Evolutionary conservation across 2,113 vertebrate genomes (phyloP).

Genomic region (Oophaga pumilio): DNA sequence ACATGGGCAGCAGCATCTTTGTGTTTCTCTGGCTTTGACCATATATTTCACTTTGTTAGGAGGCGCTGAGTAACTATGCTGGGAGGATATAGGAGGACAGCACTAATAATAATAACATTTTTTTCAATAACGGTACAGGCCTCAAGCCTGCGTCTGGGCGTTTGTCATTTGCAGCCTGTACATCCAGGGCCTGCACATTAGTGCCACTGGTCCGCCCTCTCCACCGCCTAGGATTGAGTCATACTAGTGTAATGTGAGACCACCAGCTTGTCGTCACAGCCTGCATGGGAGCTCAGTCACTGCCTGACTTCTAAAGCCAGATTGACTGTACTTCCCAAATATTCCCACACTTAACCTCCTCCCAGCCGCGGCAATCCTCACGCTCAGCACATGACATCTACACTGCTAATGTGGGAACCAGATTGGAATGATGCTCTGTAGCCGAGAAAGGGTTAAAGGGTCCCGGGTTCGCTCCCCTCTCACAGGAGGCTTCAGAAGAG

Average conservation of each 20-base stretch:
- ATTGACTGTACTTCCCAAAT: constrained; percentile 39
- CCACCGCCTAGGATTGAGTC: constrained; percentile 40
- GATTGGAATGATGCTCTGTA: background rate
- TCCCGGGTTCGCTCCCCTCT: background rate
- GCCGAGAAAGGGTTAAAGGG: constrained; percentile 38
- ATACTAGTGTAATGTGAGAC: constrained; percentile 40
- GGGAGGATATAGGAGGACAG: no score
- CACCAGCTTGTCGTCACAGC: constrained; percentile 38
- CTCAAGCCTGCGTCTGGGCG: no score
- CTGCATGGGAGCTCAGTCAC: constrained; percentile 49
- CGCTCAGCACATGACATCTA: constrained; percentile 24
- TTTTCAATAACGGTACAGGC: no score
- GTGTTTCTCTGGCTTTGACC: no score
- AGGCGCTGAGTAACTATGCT: no score
- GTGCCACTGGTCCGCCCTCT: background rate
- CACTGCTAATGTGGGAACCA: constrained; percentile 33
- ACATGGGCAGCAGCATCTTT: no score
- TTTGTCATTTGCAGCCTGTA: no score
- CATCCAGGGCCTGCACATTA: background rate
- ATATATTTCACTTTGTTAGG: no score
- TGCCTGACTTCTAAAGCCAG: constrained; percentile 8
- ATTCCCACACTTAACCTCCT: constrained; percentile 56
- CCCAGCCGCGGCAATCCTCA: constrained; percentile 15
- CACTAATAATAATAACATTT: no score
- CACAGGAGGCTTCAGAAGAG: background rate